Percentiles rank a stretch among this genome's conserved stretches.
Conservation (phyloP, 2,113 vertebrate species). For the Mobula hypostoma region DNA sequence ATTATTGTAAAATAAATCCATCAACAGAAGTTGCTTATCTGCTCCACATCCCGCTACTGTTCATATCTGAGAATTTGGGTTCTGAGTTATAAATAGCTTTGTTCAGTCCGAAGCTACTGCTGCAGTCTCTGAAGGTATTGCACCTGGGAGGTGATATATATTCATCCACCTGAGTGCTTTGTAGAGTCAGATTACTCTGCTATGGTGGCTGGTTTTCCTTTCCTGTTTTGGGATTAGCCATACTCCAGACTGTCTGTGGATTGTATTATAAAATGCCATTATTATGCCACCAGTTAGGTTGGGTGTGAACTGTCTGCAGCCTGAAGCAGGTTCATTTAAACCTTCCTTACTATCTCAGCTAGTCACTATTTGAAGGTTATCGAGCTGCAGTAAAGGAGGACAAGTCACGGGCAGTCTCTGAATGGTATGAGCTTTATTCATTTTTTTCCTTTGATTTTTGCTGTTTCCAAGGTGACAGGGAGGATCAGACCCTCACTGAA, state of each 20-base stretch:
- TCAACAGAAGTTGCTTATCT: not conserved
- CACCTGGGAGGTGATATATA: constrained; percentile 26
- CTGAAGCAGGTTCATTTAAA: not conserved
- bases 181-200: constrained; percentile 7
- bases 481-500: constrained; percentile 11
- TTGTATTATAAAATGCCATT: not conserved
- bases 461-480: constrained; percentile 24
- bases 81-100: constrained; percentile 13
- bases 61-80: not conserved
- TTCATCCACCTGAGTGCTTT: not conserved
- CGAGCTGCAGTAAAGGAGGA: not conserved
- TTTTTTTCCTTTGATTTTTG: constrained; percentile 1
- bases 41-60: not conserved
- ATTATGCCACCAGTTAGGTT: not conserved
- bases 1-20: not conserved
- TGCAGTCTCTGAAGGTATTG: constrained; percentile 27
- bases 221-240: not conserved
- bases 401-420: not conserved
- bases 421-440: constrained; percentile 20
- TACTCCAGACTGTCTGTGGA: too few species aligned
- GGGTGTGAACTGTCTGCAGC: not conserved
- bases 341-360: not conserved
- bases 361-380: not conserved
- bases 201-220: not conserved
- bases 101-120: not conserved